Percentiles rank a stretch among this genome's conserved stretches.
Conservation (phyloP, 1,140 invertebrate species). For the Papilio polytes region DNA sequence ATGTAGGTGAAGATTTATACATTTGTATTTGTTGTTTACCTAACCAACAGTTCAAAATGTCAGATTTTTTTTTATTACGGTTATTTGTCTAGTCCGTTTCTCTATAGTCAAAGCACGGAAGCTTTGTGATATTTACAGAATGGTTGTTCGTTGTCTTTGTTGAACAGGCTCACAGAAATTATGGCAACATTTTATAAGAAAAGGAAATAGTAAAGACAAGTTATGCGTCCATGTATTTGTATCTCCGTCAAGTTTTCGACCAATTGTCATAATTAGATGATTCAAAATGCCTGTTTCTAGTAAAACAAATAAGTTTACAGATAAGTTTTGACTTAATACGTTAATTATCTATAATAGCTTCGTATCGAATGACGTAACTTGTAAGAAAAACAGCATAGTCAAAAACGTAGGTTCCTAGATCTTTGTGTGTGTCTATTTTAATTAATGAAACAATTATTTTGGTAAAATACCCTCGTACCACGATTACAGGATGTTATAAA, state of each 20-base stretch:
- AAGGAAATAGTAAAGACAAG: neutral
- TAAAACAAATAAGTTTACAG: too few relatives aligned
- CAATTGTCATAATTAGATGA: neutral
- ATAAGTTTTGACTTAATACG: too few relatives aligned
- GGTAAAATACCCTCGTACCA: too few relatives aligned
- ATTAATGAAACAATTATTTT: too few relatives aligned
- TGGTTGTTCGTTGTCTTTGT: neutral
- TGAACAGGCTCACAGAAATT: neutral
- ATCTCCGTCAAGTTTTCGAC: neutral
- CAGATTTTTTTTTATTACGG: neutral
- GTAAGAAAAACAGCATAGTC: too few relatives aligned
- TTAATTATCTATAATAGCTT: too few relatives aligned
- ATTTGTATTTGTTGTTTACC: too few relatives aligned
- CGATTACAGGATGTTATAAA: too few relatives aligned
- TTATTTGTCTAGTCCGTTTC: neutral
- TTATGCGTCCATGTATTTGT: neutral
- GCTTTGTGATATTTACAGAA: neutral
- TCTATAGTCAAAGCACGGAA: neutral
- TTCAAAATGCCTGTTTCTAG: neutral
- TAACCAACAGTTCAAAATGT: neutral
- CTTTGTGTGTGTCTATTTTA: too few relatives aligned
- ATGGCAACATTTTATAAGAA: neutral
- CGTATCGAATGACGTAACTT: too few relatives aligned
- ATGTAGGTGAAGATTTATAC: neutral
- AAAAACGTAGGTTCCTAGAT: too few relatives aligned